A percentile compares a stretch with the other conserved stretches of the same genome.
Conservation (phyloP, 2,797 vertebrate genomes). For the Picus viridis region DNA sequence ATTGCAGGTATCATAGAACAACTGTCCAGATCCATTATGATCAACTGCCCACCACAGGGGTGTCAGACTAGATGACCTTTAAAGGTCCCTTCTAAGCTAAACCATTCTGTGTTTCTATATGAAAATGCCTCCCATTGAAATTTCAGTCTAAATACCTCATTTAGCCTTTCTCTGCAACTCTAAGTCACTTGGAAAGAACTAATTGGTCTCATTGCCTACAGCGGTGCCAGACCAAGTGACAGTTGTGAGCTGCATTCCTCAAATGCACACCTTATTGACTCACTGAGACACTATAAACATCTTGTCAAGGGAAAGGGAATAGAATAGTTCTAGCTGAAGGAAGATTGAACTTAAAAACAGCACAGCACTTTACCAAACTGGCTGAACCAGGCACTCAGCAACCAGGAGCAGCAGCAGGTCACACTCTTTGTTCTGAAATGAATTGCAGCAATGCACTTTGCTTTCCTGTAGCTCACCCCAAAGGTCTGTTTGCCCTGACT, state of each 20-base stretch:
- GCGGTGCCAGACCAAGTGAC: neutral
- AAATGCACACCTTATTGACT: neutral
- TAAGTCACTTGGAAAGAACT: neutral
- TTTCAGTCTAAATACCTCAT: neutral
- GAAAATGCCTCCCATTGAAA: neutral
- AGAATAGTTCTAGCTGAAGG: neutral
- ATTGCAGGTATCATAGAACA: neutral
- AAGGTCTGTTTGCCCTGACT: neutral
- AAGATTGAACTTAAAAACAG: neutral
- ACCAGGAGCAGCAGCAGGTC: neutral
- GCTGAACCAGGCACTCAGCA: accelerated
- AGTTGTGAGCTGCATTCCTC: neutral
- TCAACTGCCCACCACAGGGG: neutral
- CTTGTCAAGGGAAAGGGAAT: neutral
- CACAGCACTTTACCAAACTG: accelerated
- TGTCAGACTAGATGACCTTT: neutral
- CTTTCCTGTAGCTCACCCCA: neutral
- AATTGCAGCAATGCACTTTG: neutral
- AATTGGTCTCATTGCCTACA: neutral
- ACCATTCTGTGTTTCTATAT: neutral
- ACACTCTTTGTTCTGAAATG: neutral
- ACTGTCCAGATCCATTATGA: accelerated
- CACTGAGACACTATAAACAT: neutral
- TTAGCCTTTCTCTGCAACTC: neutral
- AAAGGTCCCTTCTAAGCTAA: neutral